Evolutionary conservation across 2,888 invertebrate genomes (phyloP).

Genomic region (Cheilosia grossa): DNA sequence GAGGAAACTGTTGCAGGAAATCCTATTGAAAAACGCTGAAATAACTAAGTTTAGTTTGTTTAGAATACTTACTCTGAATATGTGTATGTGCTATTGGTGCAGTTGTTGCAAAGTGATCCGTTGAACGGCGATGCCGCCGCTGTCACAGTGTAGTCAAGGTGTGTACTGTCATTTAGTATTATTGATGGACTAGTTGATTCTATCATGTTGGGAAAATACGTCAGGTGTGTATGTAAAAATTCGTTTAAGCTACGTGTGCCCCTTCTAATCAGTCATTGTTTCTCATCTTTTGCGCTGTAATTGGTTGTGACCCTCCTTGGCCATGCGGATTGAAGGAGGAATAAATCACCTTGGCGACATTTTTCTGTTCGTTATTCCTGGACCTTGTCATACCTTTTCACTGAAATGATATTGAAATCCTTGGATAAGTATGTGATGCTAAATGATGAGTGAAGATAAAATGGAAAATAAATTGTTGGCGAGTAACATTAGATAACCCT

Average conservation of each 20-base stretch:
- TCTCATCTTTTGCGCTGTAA: constrained; percentile 1
- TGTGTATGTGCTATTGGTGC: constrained; percentile 60
- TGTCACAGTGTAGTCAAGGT: constrained; percentile 51
- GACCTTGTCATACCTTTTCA: neutral
- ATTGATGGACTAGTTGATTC: constrained; percentile 61
- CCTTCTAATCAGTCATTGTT: constrained; percentile 53
- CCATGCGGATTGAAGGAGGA: constrained; percentile 16
- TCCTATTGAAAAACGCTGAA: constrained; percentile 15
- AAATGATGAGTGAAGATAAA: neutral
- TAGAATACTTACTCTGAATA: constrained; percentile 58
- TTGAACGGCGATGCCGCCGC: constrained; percentile 58
- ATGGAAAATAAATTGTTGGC: neutral
- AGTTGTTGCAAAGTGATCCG: constrained; percentile 51
- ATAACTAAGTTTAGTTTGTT: constrained; percentile 42
- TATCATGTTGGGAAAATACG: constrained; percentile 54
- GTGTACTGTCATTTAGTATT: constrained; percentile 55
- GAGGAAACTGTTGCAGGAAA: constrained; percentile 26
- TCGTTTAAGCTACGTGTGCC: constrained; percentile 29
- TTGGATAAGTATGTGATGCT: neutral
- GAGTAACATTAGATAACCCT: neutral
- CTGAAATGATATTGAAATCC: constrained; percentile 34
- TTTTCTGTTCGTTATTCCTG: constrained; percentile 5
- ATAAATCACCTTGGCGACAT: constrained; percentile 52
- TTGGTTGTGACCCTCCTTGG: constrained; percentile 3
- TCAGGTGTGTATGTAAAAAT: constrained; percentile 38